Conservation (phyloP, 1,140 invertebrate genomes). For the Drosophila mauritiana region DNA sequence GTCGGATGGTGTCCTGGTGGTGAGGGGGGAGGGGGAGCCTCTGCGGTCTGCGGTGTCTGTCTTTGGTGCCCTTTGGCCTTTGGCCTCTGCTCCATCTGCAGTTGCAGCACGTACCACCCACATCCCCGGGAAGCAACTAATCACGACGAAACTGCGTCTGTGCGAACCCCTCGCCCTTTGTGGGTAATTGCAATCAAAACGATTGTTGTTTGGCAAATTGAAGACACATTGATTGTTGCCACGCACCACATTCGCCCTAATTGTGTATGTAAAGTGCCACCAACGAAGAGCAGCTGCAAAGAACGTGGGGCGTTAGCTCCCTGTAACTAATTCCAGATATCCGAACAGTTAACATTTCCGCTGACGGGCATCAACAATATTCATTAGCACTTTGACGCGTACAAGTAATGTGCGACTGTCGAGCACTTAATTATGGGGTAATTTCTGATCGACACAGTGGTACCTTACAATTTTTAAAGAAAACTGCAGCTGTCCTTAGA, state of each 20-base stretch:
- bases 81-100: slow-evolving; percentile 56
- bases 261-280: slow-evolving; percentile 53
- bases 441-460: background rate
- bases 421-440: background rate
- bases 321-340: slow-evolving; percentile 19
- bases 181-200: slow-evolving; percentile 76
- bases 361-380: slow-evolving; percentile 34
- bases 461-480: background rate
- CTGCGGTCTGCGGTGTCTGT: slow-evolving; percentile 32
- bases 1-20: slow-evolving; percentile 2
- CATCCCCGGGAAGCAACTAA: slow-evolving; percentile 32
- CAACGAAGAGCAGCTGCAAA: slow-evolving; percentile 23
- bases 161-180: background rate
- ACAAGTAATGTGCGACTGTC: slow-evolving; percentile 9
- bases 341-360: slow-evolving; percentile 34
- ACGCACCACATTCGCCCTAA: slow-evolving; percentile 49
- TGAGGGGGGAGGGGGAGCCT: background rate
- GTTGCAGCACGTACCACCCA: slow-evolving; percentile 65
- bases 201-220: slow-evolving; percentile 65
- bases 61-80: slow-evolving; percentile 37
- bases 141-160: slow-evolving; percentile 5
- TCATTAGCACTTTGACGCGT: slow-evolving; percentile 50
- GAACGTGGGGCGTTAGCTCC: slow-evolving; percentile 17
- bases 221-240: slow-evolving; percentile 45
- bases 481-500: background rate